Evolutionary conservation across 2,888 invertebrate species (phyloP).

Genomic region (Tethea ocularis): DNA sequence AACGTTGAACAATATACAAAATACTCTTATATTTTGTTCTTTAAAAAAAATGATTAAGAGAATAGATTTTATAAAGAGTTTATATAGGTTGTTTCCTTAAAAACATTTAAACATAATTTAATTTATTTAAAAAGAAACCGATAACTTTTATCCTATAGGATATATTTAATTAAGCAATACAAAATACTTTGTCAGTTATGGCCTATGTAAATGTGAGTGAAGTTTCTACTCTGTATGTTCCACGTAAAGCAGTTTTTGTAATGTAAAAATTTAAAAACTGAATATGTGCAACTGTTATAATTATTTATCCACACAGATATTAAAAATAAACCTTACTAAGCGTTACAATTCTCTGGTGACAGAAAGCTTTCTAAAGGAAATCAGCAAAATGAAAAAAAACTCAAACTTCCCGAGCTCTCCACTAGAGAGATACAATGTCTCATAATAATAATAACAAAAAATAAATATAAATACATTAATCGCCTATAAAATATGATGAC

Average conservation of each 20-base stretch:
- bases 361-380: slow-evolving; percentile 63
- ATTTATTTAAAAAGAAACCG: slow-evolving; percentile 1
- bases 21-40: too few relatives aligned
- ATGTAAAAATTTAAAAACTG: slow-evolving; percentile 16
- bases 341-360: slow-evolving; percentile 62
- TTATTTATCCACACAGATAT: slow-evolving; percentile 45
- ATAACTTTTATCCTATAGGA: background rate
- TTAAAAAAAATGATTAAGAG: too few relatives aligned
- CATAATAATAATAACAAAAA: slow-evolving; percentile 53
- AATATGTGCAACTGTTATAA: slow-evolving; percentile 55
- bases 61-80: too few relatives aligned
- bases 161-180: background rate
- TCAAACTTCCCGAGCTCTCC: slow-evolving; percentile 82
- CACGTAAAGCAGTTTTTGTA: slow-evolving; percentile 1
- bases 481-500: slow-evolving; percentile 53
- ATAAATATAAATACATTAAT: slow-evolving; percentile 40
- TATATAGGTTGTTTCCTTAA: background rate
- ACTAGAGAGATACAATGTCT: slow-evolving; percentile 72
- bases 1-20: too few relatives aligned
- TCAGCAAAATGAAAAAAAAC: slow-evolving; percentile 46
- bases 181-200: background rate
- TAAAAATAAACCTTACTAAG: slow-evolving; percentile 40
- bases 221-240: slow-evolving; percentile 2
- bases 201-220: background rate
- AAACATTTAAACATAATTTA: background rate